Percentiles rank a stretch among this genome's conserved stretches.
These are phyloP conservation scores for Hepsetus odoe DNA, from an alignment of 2,113 vertebrate species.

Conservation along the genomic window DNA sequence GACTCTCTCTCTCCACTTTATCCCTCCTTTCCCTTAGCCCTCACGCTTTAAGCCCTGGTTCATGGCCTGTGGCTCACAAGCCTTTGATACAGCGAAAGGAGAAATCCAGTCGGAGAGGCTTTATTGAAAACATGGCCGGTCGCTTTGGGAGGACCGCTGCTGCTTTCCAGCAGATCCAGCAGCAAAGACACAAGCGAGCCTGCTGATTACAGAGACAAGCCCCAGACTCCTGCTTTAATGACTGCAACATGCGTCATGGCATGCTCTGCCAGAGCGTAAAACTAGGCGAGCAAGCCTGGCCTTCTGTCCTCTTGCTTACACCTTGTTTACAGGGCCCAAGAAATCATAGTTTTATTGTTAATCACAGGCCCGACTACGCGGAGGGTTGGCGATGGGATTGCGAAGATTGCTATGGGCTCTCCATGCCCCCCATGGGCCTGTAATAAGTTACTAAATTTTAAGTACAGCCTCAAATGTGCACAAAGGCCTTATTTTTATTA, in stretches of 20 bases:
- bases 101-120: constrained; percentile 47
- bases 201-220: constrained; percentile 59
- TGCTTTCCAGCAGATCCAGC: constrained; percentile 45
- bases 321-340: constrained; percentile 40
- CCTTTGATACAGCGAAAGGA: constrained; percentile 57
- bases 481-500: too few relatives aligned
- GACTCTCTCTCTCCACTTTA: constrained; percentile 21
- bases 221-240: constrained; percentile 59
- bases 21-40: constrained; percentile 19
- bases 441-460: too few relatives aligned
- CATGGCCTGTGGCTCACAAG: constrained; percentile 46
- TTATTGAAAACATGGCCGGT: constrained; percentile 59
- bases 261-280: constrained; percentile 54
- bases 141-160: constrained; percentile 41
- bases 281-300: constrained; percentile 44
- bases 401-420: too few relatives aligned
- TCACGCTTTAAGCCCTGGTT: constrained; percentile 34
- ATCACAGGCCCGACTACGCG: not conserved
- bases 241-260: constrained; percentile 58
- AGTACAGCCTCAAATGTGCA: too few relatives aligned
- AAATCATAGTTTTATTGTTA: constrained; percentile 19
- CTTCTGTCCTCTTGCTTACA: constrained; percentile 15
- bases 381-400: too few relatives aligned
- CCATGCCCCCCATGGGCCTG: too few relatives aligned
- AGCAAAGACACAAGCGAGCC: constrained; percentile 47